Evolutionary conservation across 2,797 vertebrate species (phyloP), one percentile per base, ranked within the genome.

Genomic region (Gobionotothen gibberifrons): DNA sequence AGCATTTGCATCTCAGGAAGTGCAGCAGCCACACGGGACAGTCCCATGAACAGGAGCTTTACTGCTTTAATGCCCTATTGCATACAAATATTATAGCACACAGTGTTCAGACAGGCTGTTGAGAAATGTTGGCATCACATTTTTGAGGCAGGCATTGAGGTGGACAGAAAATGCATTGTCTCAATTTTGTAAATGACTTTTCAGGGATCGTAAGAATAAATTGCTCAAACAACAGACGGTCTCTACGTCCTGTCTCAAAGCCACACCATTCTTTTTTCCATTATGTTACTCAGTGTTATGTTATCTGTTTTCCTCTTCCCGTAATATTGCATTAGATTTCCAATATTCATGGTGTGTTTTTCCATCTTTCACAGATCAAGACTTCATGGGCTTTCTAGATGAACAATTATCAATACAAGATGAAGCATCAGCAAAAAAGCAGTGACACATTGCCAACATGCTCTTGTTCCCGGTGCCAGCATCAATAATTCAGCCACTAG

Each of bases 1-100:
- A 56, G 29, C 56, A 92, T 93, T 96, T 97, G 94, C 96, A 96
- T 96, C 84, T 92, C 88, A 91, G 94, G 94, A 96, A 95, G 92
- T 90, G 89, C 90, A 89, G 90, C 92, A 94, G 83, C 74, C 75
- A 39, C 67, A 68, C n/a, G 91, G 93, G 93, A 87, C 83, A 72
- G 87, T 84, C 91, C 93, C 93, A 68, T 46, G 4, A 73, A 44
- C 1, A 4, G 71, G 52, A 46, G n/a, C 14, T 32, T 74, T 65
- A 40, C 14, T 65, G 67, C 64, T 61, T 73, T 79, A 73, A 72
- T 44, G 62, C 32, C 69, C 67, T 65, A 26, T 74, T 87, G 82
- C 19, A 69, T 21, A 21, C 21, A 51, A 4, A 65, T 5, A 39
- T 40, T 3, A 53, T 3, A 67, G 32, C 11, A 39, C 36, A n/a